These are phyloP conservation scores for Centroberyx gerrardi DNA, from an alignment of 2,797 vertebrate genomes.

Conservation along the genomic window DNA sequence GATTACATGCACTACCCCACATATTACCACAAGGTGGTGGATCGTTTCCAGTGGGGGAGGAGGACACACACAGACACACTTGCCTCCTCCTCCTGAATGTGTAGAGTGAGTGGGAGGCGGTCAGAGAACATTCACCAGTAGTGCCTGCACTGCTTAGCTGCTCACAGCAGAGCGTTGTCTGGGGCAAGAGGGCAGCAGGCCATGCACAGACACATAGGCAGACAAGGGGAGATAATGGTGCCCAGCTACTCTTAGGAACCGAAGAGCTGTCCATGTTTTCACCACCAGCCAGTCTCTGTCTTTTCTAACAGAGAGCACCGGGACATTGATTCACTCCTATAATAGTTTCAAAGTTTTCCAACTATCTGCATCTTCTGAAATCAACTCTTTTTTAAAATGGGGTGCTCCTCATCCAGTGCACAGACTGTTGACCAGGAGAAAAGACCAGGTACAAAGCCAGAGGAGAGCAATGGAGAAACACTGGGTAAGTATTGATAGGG, in stretches of 20 bases:
- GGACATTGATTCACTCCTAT: constrained; percentile 25
- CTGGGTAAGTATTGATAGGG: constrained; percentile 72
- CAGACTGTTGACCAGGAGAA: constrained; percentile 85
- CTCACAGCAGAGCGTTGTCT: constrained; percentile 57
- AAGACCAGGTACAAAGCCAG: constrained; percentile 84
- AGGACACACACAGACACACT: constrained; percentile 54
- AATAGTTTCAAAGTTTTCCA: constrained; percentile 15
- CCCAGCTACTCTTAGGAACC: constrained; percentile 60
- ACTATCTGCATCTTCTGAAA: not conserved
- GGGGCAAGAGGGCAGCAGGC: constrained; percentile 58
- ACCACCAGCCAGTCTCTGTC: constrained; percentile 33
- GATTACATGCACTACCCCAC: constrained; percentile 20
- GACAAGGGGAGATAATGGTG: constrained; percentile 65
- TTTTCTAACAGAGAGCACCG: constrained; percentile 38
- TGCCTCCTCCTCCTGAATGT: constrained; percentile 54
- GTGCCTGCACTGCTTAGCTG: constrained; percentile 44
- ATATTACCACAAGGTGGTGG: constrained; percentile 62
- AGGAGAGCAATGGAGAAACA: constrained; percentile 79
- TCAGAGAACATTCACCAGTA: constrained; percentile 42
- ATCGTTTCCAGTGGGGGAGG: constrained; percentile 41
- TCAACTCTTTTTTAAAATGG: constrained; percentile 74
- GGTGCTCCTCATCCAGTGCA: constrained; percentile 86
- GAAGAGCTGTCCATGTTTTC: constrained; percentile 43
- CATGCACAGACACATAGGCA: constrained; percentile 68
- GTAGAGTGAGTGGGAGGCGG: constrained; percentile 53